A percentile compares a stretch with the other conserved stretches of the same genome.
phyloP scores from a whole-genome alignment of 2,888 invertebrate species.

The Drosophila trichaetosa region DNA sequence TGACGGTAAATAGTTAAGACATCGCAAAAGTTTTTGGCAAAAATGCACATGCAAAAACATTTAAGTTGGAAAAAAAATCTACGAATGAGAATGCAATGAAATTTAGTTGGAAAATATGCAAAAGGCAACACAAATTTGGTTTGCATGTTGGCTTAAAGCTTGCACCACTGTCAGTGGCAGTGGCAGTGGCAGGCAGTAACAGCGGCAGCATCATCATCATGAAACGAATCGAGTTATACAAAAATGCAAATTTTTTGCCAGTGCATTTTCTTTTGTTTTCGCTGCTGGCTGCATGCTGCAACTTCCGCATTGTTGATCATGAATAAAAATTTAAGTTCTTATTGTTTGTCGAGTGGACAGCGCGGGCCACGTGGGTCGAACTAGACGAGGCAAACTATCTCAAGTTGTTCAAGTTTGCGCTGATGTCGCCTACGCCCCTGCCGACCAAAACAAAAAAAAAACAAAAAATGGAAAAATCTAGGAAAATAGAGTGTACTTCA shows the following conservation, averaged over 20 bases:
- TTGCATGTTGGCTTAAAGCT: slow-evolving; percentile 36
- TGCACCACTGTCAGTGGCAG: background rate
- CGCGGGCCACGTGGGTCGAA: slow-evolving; percentile 70
- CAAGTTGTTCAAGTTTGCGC: slow-evolving; percentile 33
- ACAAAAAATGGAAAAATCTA: background rate
- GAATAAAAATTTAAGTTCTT: slow-evolving; percentile 81
- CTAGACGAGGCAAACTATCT: slow-evolving; percentile 14
- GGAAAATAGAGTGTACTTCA: slow-evolving; percentile 58
- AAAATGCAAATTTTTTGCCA: slow-evolving; percentile 68
- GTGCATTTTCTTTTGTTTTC: slow-evolving; percentile 75
- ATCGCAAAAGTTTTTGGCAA: slow-evolving; percentile 11
- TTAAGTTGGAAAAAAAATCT: slow-evolving; percentile 10
- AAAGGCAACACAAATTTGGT: slow-evolving; percentile 27
- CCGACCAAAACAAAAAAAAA: background rate
- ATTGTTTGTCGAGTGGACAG: slow-evolving; percentile 65
- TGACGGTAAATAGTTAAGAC: slow-evolving; percentile 36
- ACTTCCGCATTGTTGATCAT: slow-evolving; percentile 81
- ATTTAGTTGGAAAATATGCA: slow-evolving; percentile 53
- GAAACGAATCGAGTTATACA: slow-evolving; percentile 45
- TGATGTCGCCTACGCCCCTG: slow-evolving; percentile 56
- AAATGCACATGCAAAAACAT: slow-evolving; percentile 28
- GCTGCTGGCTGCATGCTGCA: slow-evolving; percentile 49
- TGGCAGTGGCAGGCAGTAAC: background rate
- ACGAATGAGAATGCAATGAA: slow-evolving; percentile 35
- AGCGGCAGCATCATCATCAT: slow-evolving; percentile 34